These are phyloP conservation scores for Standfussiana lucernea DNA, from an alignment of 2,888 invertebrate genomes.

Conservation along the genomic window DNA sequence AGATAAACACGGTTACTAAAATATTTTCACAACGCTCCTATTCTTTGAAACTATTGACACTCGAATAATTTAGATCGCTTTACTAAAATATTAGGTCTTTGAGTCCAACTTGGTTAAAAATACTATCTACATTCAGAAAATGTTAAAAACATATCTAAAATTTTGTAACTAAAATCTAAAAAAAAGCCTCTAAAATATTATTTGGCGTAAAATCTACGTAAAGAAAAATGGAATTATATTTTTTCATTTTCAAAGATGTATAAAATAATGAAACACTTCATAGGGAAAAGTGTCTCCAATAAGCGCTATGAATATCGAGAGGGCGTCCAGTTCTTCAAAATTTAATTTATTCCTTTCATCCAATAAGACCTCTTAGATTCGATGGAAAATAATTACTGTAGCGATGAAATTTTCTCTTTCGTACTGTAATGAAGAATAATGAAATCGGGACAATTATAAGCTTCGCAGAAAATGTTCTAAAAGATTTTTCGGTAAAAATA, in stretches of 20 bases:
- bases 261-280: slow-evolving; percentile 71
- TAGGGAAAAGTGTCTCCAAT: slow-evolving; percentile 70
- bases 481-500: slow-evolving; percentile 41
- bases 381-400: slow-evolving; percentile 67
- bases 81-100: slow-evolving; percentile 9
- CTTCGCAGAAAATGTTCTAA: slow-evolving; percentile 41
- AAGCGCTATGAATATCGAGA: slow-evolving; percentile 75
- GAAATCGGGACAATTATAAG: slow-evolving; percentile 58
- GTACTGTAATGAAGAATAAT: slow-evolving; percentile 62
- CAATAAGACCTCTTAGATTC: slow-evolving; percentile 72
- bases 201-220: neutral
- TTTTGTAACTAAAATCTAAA: neutral
- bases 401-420: slow-evolving; percentile 49
- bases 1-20: slow-evolving; percentile 13
- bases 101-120: slow-evolving; percentile 4
- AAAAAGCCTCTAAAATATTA: slow-evolving; percentile 21
- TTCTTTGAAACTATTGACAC: slow-evolving; percentile 27
- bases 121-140: slow-evolving; percentile 4
- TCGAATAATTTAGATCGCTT: slow-evolving; percentile 27
- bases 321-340: slow-evolving; percentile 70
- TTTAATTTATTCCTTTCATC: slow-evolving; percentile 77
- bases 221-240: slow-evolving; percentile 52
- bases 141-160: slow-evolving; percentile 11
- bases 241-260: slow-evolving; percentile 64
- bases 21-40: slow-evolving; percentile 39